phyloP scores from a whole-genome alignment of 92 coral and sea anemone genomes.

The Zoanthus solanderi region DNA sequence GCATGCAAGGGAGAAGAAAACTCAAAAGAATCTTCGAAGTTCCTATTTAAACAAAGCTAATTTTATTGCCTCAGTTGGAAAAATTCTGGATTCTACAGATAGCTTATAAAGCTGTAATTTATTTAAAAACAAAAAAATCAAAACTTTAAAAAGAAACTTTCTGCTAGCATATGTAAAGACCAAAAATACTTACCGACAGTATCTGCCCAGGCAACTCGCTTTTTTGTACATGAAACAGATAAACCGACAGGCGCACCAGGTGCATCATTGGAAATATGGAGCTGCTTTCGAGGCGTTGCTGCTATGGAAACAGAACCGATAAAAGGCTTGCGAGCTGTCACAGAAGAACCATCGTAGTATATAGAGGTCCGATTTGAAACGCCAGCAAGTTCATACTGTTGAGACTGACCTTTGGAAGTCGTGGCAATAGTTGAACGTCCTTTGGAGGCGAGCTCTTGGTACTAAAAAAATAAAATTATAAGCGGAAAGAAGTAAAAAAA shows the following conservation, averaged over 20 bases:
- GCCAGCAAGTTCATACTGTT: constrained; percentile 20
- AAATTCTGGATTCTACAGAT: too few relatives aligned
- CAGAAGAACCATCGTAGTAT: constrained; percentile 65
- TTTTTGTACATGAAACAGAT: constrained; percentile 41
- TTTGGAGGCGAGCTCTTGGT: constrained; percentile 44
- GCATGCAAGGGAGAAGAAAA: too few relatives aligned
- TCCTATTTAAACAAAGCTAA: too few relatives aligned
- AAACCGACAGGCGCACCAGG: constrained; percentile 9
- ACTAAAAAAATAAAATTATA: not conserved
- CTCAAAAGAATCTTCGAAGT: too few relatives aligned
- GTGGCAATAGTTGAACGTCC: constrained; percentile 64
- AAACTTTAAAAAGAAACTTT: too few relatives aligned
- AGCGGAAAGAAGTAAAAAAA: not conserved
- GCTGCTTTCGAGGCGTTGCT: constrained; percentile 5
- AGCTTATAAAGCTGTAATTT: too few relatives aligned
- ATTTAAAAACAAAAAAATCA: too few relatives aligned
- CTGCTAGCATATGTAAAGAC: too few relatives aligned
- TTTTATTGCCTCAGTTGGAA: too few relatives aligned
- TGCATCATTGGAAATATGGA: constrained; percentile 33
- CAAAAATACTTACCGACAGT: constrained; percentile 35
- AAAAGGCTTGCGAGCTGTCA: constrained; percentile 5
- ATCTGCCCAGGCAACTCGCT: constrained; percentile 78
- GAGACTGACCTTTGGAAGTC: constrained; percentile 3
- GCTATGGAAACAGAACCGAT: constrained; percentile 20
- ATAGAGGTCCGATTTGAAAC: constrained; percentile 63